Evolutionary conservation across 2,888 invertebrate genomes (phyloP).

Genomic region (Lasioglossum calceatum): DNA sequence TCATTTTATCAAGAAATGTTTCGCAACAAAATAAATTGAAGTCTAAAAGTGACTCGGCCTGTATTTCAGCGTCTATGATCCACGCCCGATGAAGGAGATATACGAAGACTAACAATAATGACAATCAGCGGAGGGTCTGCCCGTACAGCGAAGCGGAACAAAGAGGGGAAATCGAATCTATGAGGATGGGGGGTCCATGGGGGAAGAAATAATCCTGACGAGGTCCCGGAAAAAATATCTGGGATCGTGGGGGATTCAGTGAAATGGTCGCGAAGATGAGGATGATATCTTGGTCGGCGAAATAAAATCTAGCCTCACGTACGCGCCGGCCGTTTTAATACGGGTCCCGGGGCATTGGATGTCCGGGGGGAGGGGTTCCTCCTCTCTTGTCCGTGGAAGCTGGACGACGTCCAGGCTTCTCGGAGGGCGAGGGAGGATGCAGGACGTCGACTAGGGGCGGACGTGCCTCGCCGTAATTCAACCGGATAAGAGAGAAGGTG

Average conservation of each 20-base stretch:
- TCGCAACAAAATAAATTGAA: too few relatives aligned
- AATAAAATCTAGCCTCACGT: slow-evolving; percentile 71
- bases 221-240: not conserved
- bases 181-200: too few relatives aligned
- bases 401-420: slow-evolving; percentile 74
- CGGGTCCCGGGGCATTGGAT: slow-evolving; percentile 59
- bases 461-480: slow-evolving; percentile 81
- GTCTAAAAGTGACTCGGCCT: not conserved
- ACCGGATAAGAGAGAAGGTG: slow-evolving; percentile 77
- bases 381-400: slow-evolving; percentile 61
- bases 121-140: not conserved
- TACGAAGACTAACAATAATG: not conserved
- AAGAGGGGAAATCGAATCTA: not conserved
- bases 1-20: too few relatives aligned
- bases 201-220: not conserved
- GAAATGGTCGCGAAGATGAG: slow-evolving; percentile 11
- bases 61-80: not conserved
- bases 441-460: slow-evolving; percentile 74
- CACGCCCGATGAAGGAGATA: not conserved
- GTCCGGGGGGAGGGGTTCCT: slow-evolving; percentile 43
- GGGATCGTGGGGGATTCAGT: not conserved
- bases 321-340: slow-evolving; percentile 71
- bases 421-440: slow-evolving; percentile 37
- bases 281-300: slow-evolving; percentile 42
- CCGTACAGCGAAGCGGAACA: not conserved